Evolutionary conservation across 2,888 invertebrate genomes (phyloP).

Genomic region (Rhimphoctona megacephalus): DNA sequence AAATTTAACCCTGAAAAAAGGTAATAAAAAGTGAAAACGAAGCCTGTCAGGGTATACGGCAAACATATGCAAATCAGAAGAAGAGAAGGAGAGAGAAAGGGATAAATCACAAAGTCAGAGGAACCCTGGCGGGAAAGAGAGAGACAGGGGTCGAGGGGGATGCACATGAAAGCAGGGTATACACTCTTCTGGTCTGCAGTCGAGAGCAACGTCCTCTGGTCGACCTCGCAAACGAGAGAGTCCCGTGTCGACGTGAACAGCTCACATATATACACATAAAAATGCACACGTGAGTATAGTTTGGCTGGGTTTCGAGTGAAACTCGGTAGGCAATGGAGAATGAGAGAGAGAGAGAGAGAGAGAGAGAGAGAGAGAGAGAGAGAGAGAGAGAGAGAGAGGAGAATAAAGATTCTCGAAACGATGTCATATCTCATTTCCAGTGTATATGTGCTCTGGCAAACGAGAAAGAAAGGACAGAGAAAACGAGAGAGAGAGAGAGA

Average conservation of each 20-base stretch:
- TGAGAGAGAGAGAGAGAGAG: conserved; percentile 26
- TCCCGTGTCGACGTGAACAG: conserved; percentile 14
- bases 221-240: conserved; percentile 61
- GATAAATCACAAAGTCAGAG: neutral
- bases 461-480: conserved; percentile 57
- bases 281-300: conserved; percentile 18
- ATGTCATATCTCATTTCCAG: conserved; percentile 64
- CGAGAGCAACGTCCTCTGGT: conserved; percentile 67
- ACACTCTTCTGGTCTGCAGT: conserved; percentile 62
- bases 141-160: neutral
- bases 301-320: conserved; percentile 55
- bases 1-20: conserved; percentile 7
- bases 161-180: conserved; percentile 48
- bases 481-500: conserved; percentile 26
- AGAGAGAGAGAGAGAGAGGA: conserved; percentile 14
- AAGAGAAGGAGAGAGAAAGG: neutral
- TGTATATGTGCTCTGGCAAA: conserved; percentile 56
- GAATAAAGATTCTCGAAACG: conserved; percentile 58
- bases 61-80: conserved; percentile 18
- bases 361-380: conserved; percentile 8
- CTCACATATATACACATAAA: conserved; percentile 4
- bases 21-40: conserved; percentile 10
- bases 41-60: neutral
- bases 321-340: conserved; percentile 14
- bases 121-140: neutral